Conservation (phyloP, 2,888 invertebrate species). For the Pseudoips prasinana region DNA sequence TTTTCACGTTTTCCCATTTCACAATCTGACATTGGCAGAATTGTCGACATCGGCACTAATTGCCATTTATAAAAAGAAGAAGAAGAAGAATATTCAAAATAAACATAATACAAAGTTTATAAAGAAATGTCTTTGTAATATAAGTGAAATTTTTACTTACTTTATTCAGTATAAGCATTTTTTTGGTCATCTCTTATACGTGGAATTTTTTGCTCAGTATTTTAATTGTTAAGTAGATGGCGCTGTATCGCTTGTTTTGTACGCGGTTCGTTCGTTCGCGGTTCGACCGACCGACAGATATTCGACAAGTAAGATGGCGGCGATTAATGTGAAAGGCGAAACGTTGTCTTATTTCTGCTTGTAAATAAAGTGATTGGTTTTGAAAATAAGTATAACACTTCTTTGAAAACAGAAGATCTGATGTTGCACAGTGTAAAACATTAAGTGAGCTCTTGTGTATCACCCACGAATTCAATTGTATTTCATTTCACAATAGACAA, state of each 20-base stretch:
- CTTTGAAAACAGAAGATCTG: slow-evolving; percentile 41
- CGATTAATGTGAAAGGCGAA: slow-evolving; percentile 85
- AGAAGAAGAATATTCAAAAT: no score
- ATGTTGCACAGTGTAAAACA: slow-evolving; percentile 50
- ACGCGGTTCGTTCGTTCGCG: slow-evolving; percentile 76
- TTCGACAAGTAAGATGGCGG: slow-evolving; percentile 85
- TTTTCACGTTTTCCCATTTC: no score
- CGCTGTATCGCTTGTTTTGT: slow-evolving; percentile 76
- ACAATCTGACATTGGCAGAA: no score
- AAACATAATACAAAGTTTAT: no score
- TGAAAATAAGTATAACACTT: slow-evolving; percentile 49
- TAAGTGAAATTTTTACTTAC: no score
- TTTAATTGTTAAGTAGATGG: slow-evolving; percentile 70
- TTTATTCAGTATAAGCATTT: no score
- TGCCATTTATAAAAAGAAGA: no score
- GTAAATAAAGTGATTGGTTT: slow-evolving; percentile 75
- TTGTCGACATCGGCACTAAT: no score
- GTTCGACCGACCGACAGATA: slow-evolving; percentile 60
- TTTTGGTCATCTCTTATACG: no score
- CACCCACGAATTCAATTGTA: slow-evolving; percentile 55
- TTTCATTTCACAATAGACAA: slow-evolving; percentile 78
- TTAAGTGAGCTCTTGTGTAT: slow-evolving; percentile 56
- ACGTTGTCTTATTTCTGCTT: slow-evolving; percentile 78
- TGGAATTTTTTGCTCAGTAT: no score
- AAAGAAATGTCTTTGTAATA: no score